A percentile compares a stretch with the other conserved stretches of the same genome.
Evolutionary conservation across 2,113 vertebrate species (phyloP).

Genomic region (Amia ocellicauda): DNA sequence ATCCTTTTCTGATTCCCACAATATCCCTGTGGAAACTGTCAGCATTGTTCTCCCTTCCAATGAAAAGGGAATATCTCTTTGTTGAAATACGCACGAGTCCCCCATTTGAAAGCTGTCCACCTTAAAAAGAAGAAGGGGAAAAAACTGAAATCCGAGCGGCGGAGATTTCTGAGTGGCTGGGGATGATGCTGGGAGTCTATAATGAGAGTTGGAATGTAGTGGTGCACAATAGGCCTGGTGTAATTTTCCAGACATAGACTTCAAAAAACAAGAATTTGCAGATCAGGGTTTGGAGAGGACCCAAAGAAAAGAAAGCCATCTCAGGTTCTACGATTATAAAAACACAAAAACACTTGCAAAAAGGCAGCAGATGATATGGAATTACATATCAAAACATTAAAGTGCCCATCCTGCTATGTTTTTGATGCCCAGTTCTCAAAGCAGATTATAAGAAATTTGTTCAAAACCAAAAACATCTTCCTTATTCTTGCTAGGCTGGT

Average conservation of each 20-base stretch:
- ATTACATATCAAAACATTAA: too few relatives aligned
- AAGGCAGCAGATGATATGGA: too few relatives aligned
- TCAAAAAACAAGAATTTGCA: background rate
- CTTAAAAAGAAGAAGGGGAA: too few relatives aligned
- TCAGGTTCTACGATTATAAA: background rate
- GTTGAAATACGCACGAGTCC: background rate
- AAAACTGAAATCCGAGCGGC: background rate
- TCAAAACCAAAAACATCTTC: too few relatives aligned
- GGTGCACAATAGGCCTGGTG: background rate
- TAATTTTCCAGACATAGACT: background rate
- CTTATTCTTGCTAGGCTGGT: too few relatives aligned
- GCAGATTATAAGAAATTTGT: too few relatives aligned
- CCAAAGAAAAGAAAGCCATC: background rate
- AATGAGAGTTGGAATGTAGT: background rate
- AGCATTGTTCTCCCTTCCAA: too few relatives aligned
- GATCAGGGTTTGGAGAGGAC: background rate
- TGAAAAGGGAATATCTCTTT: background rate
- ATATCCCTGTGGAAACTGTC: too few relatives aligned
- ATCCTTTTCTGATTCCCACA: too few relatives aligned
- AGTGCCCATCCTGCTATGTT: too few relatives aligned
- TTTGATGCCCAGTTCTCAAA: too few relatives aligned
- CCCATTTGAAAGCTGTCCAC: background rate
- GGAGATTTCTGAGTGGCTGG: background rate
- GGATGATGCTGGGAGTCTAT: background rate
- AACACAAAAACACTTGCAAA: too few relatives aligned